Base-by-base conservation (phyloP, 2,797 vertebrate genomes). In the Vespertilio murinus region DNA sequence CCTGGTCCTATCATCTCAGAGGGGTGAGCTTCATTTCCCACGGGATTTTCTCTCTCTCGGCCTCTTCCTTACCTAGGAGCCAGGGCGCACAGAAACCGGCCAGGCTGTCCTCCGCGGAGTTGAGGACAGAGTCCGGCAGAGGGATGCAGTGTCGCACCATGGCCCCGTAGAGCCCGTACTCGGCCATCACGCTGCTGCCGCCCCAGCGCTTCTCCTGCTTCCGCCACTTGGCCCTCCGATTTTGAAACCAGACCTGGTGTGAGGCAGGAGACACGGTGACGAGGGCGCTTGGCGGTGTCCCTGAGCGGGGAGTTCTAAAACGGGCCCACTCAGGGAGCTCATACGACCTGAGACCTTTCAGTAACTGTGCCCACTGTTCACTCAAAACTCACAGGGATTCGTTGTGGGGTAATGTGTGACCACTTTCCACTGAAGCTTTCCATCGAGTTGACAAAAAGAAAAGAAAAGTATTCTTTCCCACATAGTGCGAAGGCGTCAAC, bases 61-160 rank as follows among this genome's bases (percentile, higher is more conserved):
- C 33, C 18, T 75, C 61, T 28, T 87, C 45, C 99, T 99, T 98
- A 99, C 99, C 99, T 94, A 99, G 98, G 86, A 99, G 98, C 99
- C 99, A 99, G 0, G 99, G 99, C 71, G 98, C 98, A 2, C 99
- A 99, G 93, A 98, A 98, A 42, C 98, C 98, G 88, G 98, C 98
- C 94, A 98, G 97, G 45, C 99, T 98, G 0, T 98, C 98, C 94
- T 98, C 98, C 61, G 98, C 98, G 0, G 99, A 98, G 97, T 98
- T 98, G 96, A 99, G 98, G 95, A 99, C 98, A 11, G 98, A 98
- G 95, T 99, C 98, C 0, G 99, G 99, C 88, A 99, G 97, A 0
- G 99, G 99, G 95, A 99, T 99, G 96, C 99, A 99, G 94, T 99
- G 99, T 8, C 98, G 98, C 56, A 99, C 99, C 99, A 99, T 99